Evolutionary conservation across 2,113 vertebrate species (phyloP).

Genomic region (Grus americana): DNA sequence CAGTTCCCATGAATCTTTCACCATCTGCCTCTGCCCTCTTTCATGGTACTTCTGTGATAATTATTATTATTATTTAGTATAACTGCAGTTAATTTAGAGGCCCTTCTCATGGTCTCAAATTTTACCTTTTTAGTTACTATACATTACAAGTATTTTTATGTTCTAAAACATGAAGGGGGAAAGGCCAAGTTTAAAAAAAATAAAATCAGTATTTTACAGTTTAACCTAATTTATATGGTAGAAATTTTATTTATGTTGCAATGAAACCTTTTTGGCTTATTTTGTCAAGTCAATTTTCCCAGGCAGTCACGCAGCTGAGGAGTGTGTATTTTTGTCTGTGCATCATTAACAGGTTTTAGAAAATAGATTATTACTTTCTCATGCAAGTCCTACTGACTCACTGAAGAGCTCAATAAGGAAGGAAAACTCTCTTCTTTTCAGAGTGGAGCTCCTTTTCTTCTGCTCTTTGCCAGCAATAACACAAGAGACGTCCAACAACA

Average conservation of each 20-base stretch:
- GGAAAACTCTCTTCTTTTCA: not conserved
- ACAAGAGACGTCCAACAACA: not conserved
- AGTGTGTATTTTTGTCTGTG: not conserved
- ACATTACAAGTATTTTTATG: not conserved
- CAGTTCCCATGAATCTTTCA: not conserved
- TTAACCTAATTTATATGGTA: not conserved
- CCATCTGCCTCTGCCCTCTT: not conserved
- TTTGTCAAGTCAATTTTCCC: not conserved
- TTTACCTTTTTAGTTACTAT: not conserved
- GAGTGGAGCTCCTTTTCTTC: not conserved
- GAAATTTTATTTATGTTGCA: not conserved
- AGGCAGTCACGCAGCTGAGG: not conserved
- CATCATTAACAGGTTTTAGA: not conserved
- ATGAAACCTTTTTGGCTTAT: not conserved
- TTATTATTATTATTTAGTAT: not conserved
- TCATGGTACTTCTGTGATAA: not conserved
- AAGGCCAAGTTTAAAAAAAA: not conserved
- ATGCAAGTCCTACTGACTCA: not conserved
- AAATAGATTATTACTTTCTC: not conserved
- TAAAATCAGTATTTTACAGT: not conserved
- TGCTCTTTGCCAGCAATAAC: not conserved
- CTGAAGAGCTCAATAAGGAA: not conserved
- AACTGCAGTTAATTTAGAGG: not conserved
- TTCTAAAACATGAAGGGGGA: not conserved
- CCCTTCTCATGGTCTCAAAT: not conserved